Percentiles rank a stretch among this genome's conserved stretches.
Evolutionary conservation across 2,113 vertebrate genomes (phyloP).

Genomic region (Bambusicola thoracicus): DNA sequence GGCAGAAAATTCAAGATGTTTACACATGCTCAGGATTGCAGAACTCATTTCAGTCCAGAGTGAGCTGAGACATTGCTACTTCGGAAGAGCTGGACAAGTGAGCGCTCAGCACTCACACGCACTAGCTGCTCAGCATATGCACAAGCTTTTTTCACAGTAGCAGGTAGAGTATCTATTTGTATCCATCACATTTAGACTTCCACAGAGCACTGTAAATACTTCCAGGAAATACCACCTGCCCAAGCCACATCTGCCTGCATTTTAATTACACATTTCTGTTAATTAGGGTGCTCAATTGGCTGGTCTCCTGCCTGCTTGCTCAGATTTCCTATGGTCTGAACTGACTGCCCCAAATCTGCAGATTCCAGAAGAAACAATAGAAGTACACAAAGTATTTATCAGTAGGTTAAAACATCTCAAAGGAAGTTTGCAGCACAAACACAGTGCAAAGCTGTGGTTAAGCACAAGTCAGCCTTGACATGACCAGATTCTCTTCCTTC

Average conservation of each 20-base stretch:
- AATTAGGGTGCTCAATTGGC: neutral
- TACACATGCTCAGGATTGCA: neutral
- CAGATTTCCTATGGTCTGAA: neutral
- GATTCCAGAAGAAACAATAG: neutral
- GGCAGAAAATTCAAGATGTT: neutral
- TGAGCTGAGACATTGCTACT: neutral
- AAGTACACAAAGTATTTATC: neutral
- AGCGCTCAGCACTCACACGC: neutral
- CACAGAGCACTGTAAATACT: neutral
- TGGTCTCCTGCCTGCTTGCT: neutral
- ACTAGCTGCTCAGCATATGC: slow-evolving; percentile 20
- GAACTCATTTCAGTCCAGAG: neutral
- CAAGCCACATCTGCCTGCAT: slow-evolving; percentile 50
- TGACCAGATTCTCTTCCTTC: no score
- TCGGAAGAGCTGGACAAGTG: neutral
- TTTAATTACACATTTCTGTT: slow-evolving; percentile 27
- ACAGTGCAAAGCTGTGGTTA: neutral
- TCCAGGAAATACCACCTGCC: slow-evolving; percentile 48
- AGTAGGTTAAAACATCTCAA: neutral
- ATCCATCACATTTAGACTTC: neutral
- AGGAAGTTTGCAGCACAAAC: fast-evolving
- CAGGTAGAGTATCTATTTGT: neutral
- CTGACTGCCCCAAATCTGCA: neutral
- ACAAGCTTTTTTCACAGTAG: neutral
- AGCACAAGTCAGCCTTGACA: neutral